Base-by-base conservation (phyloP, 1,140 invertebrate species). In the Asobara japonica region DNA sequence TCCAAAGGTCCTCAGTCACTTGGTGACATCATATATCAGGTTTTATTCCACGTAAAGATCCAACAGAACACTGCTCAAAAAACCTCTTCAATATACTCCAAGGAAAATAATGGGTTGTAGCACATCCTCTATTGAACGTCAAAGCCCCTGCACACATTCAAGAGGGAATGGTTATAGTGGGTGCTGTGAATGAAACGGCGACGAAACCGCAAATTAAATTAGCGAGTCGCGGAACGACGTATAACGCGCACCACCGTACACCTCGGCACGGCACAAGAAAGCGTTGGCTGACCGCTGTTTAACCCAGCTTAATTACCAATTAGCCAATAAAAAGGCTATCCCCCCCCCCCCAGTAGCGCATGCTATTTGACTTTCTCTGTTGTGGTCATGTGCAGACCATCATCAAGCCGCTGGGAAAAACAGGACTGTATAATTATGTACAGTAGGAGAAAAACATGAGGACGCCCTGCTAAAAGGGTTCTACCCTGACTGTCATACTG, bases 121-220 rank as follows among this genome's bases (percentile, higher is more conserved):
- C n/a, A n/a, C n/a, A n/a, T n/a, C 27, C 11, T 30, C 11, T 60
- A 60, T 60, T 60, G 56, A 61, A 61, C 2, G 13, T 3, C 8
- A 5, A 11, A 61, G 7, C 2, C n/a, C n/a, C n/a, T 10, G 10
- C 25, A 10, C 25, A 2, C 16, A 3, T 61, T 8, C 8, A 10
- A 29, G 27, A 56, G 1, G 51, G 20, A 29, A 29, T 29, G 22
- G 18, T 36, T 38, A n/a, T 22, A 38, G 27, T 45, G 16, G 64
- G 25, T n/a, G 18, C 60, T 25, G 6, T 30, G 75, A 41, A 77
- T 73, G 77, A 78, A 83, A 31, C 22, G 76, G 81, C 79, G 83
- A 85, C 79, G 82, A 83, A 85, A 85, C 83, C 80, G 82, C 84
- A 82, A 85, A 83, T 85, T 84, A 85, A 85, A 84, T 86, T 85